Evolutionary conservation across 2,113 vertebrate genomes (phyloP).

Genomic region (Beaufortia kweichowensis): DNA sequence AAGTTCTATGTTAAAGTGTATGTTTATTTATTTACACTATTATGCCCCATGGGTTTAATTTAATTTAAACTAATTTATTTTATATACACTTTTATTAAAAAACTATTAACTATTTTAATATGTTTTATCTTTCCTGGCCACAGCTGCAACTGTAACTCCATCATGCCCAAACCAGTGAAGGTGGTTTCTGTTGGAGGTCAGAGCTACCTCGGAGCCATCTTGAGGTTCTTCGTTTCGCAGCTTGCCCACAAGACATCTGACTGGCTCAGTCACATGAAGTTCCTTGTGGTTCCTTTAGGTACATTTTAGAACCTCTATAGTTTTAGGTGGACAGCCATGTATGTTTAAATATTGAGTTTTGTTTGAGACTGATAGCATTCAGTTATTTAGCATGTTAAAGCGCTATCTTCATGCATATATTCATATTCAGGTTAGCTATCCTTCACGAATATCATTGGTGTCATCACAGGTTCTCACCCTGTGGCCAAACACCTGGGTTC

Average conservation of each 20-base stretch:
- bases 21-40: no score
- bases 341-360: no score
- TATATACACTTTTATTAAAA: no score
- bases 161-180: constrained; percentile 85
- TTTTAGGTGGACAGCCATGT: no score
- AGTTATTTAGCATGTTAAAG: no score
- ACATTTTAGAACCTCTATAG: constrained; percentile 37
- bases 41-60: no score
- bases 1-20: not conserved
- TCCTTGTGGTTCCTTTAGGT: constrained; percentile 88
- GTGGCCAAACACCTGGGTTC: constrained; percentile 78
- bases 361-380: no score
- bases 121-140: not conserved
- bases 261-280: constrained; percentile 86
- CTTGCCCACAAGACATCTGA: constrained; percentile 87
- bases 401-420: no score
- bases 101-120: no score
- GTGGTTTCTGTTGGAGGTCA: constrained; percentile 84
- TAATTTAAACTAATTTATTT: no score
- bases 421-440: no score
- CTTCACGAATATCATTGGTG: not conserved
- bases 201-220: constrained; percentile 84
- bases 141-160: constrained; percentile 90
- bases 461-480: constrained; percentile 74
- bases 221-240: constrained; percentile 87